Evolutionary conservation across 1,140 invertebrate genomes (phyloP), one percentile per base, ranked within the genome.

Genomic region (Drosophila pseudoobscura): DNA sequence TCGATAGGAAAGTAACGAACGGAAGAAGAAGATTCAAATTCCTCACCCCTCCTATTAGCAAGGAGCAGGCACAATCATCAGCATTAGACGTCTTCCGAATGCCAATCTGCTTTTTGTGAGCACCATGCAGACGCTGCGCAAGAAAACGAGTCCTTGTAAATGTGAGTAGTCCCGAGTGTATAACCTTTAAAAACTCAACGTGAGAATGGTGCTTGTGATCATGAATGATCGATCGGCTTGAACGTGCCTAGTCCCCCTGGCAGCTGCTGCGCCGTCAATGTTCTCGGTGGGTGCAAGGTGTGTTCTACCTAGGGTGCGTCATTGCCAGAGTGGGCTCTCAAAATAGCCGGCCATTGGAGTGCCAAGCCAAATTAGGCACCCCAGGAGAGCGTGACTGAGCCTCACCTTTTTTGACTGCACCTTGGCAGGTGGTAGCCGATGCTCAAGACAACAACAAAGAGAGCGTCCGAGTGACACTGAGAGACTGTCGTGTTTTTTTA

Each of bases 111-210:
- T 89, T 50, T 79, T 88, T 69, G 61, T 89, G 69, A 83, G 73
- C 63, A 91, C 76, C 53, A 97, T 97, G 96, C 96, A 97, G 95
- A 97, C 96, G 84, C 93, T 97, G 92, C 94, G 96, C 84, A 97
- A 96, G 93, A 96, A 96, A 94, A 96, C 95, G 88, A 97, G 96
- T 92, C 96, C 96, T 90, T 95, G 95, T 92, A 97, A 97, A 94
- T 96, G 96, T 97, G 93, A 96, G 96, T 96, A 92, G 13, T 4
- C 22, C n/a, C 5, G 35, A 6, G 49, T 29, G 15, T 46, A 41
- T 11, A 20, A 43, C 50, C 45, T 39, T 5, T 0, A 39, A 13
- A 13, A 13, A 39, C 13, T 4, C 11, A 39, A 39, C 11, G 11
- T 8, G 54, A 17, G 24, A 26, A 26, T 26, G 5, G 4, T 26